These are phyloP conservation scores for Sebastiscus tertius DNA, from an alignment of 2,797 vertebrate genomes.

Conservation along the genomic window DNA sequence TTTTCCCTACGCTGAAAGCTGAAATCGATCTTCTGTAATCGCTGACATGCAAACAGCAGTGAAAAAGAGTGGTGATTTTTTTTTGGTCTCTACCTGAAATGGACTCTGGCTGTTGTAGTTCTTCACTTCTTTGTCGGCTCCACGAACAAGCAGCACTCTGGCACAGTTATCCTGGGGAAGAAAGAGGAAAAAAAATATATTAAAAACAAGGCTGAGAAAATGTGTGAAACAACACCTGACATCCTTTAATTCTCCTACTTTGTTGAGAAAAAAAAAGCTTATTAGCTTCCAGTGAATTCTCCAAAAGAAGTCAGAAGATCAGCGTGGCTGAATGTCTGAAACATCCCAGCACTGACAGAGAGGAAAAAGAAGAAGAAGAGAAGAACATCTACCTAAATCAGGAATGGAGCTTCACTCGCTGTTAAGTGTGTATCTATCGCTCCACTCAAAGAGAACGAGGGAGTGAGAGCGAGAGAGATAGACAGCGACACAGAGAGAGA, in stretches of 20 bases:
- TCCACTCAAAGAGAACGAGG: constrained; percentile 59
- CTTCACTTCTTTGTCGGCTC: constrained; percentile 93
- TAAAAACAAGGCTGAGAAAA: background rate
- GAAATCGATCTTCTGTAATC: constrained; percentile 9
- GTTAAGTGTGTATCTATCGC: constrained; percentile 55
- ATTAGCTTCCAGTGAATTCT: constrained; percentile 41
- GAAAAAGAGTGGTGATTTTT: background rate
- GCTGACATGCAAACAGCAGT: background rate
- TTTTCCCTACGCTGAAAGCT: constrained; percentile 8
- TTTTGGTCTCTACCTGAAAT: constrained; percentile 87
- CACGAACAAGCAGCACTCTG: constrained; percentile 91
- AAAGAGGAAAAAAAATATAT: background rate
- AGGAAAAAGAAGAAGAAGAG: background rate
- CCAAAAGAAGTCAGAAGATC: constrained; percentile 22
- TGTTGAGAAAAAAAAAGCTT: background rate
- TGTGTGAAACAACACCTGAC: background rate
- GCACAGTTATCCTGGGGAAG: constrained; percentile 91
- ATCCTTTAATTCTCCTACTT: constrained; percentile 46
- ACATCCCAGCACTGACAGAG: constrained; percentile 23
- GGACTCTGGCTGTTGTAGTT: constrained; percentile 96
- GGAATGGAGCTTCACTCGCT: constrained; percentile 47
- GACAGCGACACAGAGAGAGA: constrained; percentile 30
- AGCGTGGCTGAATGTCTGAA: background rate
- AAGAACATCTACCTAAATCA: constrained; percentile 50
- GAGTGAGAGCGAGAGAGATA: constrained; percentile 46